Conservation (phyloP, 2,113 vertebrate genomes). For the Pavo muticus region DNA sequence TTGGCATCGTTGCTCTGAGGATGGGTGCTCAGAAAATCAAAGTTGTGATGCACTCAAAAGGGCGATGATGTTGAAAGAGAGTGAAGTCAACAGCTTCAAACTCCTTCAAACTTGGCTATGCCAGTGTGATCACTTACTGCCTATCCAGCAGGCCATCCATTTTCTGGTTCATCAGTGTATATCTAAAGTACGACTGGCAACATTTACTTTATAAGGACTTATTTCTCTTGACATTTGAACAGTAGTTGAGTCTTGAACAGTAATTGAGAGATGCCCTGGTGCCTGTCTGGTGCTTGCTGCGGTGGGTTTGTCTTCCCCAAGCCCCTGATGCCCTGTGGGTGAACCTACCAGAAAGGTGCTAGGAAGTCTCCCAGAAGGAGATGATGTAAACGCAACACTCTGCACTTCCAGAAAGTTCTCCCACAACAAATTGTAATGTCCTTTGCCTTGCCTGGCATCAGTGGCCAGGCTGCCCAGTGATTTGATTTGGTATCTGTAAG, state of each 20-base stretch:
- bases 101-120: neutral
- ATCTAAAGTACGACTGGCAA: neutral
- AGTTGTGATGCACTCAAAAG: neutral
- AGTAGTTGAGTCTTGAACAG: neutral
- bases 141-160: neutral
- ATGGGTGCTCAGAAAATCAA: neutral
- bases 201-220: neutral
- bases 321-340: neutral
- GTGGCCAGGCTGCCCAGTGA: constrained; percentile 19
- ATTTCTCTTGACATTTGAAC: neutral
- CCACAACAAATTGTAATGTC: neutral
- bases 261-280: neutral
- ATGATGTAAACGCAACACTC: neutral
- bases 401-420: neutral
- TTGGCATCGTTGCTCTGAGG: fast-evolving
- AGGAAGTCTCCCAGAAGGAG: neutral
- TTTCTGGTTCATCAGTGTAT: neutral
- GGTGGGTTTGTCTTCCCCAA: neutral
- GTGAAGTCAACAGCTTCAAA: neutral
- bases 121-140: neutral
- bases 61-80: neutral
- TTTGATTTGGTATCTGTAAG: constrained; percentile 43
- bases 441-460: constrained; percentile 27
- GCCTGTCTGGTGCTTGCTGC: neutral
- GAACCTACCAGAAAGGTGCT: neutral